phyloP scores from a whole-genome alignment of 2,113 vertebrate genomes.

The Dermatemys mawii region DNA sequence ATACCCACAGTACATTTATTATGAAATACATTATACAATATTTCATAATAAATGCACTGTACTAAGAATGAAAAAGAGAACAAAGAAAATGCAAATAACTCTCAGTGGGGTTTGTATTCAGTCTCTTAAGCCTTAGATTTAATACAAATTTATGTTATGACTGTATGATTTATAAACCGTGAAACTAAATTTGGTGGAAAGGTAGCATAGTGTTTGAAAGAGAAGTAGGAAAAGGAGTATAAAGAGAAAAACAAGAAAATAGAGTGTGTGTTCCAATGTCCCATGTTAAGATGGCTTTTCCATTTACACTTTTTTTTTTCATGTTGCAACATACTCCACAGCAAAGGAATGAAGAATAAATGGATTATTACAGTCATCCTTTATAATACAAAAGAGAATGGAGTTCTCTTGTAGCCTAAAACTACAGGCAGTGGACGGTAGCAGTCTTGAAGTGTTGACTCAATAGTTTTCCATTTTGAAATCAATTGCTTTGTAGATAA shows the following conservation, averaged over 20 bases:
- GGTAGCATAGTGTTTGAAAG: neutral
- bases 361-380: neutral
- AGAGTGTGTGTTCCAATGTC: neutral
- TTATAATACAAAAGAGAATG: neutral
- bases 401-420: neutral
- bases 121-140: neutral
- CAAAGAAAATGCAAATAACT: neutral
- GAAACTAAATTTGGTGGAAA: neutral
- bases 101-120: neutral
- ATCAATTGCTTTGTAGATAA: neutral
- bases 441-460: neutral
- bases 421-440: neutral
- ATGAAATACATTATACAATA: neutral
- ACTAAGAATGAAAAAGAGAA: neutral
- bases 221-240: neutral
- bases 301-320: neutral
- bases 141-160: neutral
- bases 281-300: rapidly evolving
- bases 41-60: no score
- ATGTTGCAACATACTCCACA: rapidly evolving
- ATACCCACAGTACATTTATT: neutral
- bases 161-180: neutral
- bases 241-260: neutral
- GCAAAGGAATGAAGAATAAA: neutral
- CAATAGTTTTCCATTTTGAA: neutral